Evolutionary conservation across 1,140 invertebrate species (phyloP).

Genomic region (Solenopsis fugax): DNA sequence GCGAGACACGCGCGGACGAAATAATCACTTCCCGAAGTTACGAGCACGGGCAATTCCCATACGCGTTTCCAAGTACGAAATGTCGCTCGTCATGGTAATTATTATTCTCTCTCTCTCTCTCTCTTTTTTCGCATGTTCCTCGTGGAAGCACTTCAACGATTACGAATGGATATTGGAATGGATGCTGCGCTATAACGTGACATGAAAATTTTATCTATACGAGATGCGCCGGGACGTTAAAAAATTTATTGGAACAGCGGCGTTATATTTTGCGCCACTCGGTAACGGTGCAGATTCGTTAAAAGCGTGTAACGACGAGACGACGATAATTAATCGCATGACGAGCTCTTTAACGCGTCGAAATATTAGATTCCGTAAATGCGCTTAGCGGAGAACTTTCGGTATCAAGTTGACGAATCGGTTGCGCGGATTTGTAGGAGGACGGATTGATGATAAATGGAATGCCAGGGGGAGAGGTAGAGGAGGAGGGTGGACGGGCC

Average conservation of each 20-base stretch:
- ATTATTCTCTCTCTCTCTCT: no score
- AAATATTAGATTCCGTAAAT: constrained; percentile 54
- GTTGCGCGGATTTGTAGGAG: constrained; percentile 74
- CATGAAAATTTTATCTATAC: background rate
- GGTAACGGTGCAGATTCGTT: background rate
- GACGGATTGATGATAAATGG: constrained; percentile 72
- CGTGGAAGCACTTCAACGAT: constrained; percentile 49
- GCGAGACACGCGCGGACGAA: constrained; percentile 58
- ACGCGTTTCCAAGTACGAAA: constrained; percentile 11
- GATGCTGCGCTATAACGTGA: constrained; percentile 13
- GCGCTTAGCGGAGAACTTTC: constrained; percentile 53
- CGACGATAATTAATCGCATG: constrained; percentile 23
- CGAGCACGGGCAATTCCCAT: constrained; percentile 15
- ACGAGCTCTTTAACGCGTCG: background rate
- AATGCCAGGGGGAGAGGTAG: constrained; percentile 63
- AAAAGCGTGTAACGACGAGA: constrained; percentile 8
- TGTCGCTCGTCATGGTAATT: constrained; percentile 60
- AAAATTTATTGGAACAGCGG: constrained; percentile 29
- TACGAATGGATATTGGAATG: constrained; percentile 55
- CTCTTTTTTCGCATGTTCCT: background rate
- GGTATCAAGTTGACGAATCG: constrained; percentile 46
- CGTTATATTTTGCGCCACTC: background rate
- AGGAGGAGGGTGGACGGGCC: constrained; percentile 69
- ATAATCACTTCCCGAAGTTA: constrained; percentile 71
- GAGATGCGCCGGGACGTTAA: background rate